Evolutionary conservation across 2,888 invertebrate species (phyloP).

Genomic region (Eurytoma adleriae): DNA sequence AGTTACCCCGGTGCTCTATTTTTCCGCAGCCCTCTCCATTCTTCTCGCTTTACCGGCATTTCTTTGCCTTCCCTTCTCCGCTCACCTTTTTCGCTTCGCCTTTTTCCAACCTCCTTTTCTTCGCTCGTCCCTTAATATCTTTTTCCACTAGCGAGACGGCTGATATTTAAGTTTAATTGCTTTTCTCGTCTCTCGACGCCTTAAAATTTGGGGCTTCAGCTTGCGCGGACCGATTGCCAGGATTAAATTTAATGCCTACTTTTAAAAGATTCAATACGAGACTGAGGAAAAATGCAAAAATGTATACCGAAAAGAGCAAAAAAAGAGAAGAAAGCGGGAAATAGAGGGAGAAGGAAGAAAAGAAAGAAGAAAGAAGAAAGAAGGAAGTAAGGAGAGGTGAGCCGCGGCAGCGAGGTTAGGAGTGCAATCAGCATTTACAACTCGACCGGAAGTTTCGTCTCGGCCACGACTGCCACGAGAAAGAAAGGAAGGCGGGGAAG

Average conservation of each 20-base stretch:
- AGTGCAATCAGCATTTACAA: slow-evolving; percentile 71
- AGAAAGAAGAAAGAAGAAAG: not conserved
- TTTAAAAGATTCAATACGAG: too few relatives aligned
- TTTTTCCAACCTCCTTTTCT: not conserved
- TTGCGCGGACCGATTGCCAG: too few relatives aligned
- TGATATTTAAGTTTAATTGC: slow-evolving; percentile 38
- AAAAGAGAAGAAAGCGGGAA: not conserved
- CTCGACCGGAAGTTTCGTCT: slow-evolving; percentile 68
- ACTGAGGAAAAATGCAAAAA: not conserved
- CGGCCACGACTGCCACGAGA: slow-evolving; percentile 53
- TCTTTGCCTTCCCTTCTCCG: slow-evolving; percentile 4
- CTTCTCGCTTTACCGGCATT: slow-evolving; percentile 29
- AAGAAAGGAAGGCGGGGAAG: slow-evolving; percentile 31
- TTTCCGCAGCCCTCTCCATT: slow-evolving; percentile 32
- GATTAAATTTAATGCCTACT: too few relatives aligned
- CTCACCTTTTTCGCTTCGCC: not conserved
- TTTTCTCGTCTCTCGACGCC: not conserved
- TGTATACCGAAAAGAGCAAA: not conserved
- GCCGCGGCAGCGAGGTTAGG: slow-evolving; percentile 63
- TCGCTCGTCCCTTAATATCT: slow-evolving; percentile 29
- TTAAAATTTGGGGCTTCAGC: too few relatives aligned
- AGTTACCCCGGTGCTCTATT: slow-evolving; percentile 19
- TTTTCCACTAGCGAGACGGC: not conserved
- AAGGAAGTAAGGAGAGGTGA: slow-evolving; percentile 14
- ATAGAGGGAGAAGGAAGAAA: not conserved